These are phyloP conservation scores for Caenorhabditis inopinata DNA, from an alignment of 1,140 invertebrate species.

Conservation along the genomic window DNA sequence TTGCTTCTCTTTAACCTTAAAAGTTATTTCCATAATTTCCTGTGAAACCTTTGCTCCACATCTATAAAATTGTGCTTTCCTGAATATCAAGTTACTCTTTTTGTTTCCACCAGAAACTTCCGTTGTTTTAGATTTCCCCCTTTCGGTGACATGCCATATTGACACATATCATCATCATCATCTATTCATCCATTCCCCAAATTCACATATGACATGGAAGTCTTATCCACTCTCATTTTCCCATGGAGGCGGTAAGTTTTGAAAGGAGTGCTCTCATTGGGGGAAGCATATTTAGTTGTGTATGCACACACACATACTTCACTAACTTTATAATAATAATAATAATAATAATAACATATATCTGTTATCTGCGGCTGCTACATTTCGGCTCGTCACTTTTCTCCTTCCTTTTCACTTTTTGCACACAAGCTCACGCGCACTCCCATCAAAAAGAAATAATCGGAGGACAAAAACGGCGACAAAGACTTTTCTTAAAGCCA, in stretches of 20 bases:
- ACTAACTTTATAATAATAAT: too few relatives aligned
- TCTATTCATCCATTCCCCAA: background rate
- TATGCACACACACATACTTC: too few relatives aligned
- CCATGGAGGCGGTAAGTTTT: slow-evolving; percentile 26
- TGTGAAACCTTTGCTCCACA: background rate
- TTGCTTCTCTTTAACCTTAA: too few relatives aligned
- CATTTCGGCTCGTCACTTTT: slow-evolving; percentile 23
- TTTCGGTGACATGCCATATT: slow-evolving; percentile 21
- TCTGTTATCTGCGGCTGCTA: background rate
- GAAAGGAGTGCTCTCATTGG: background rate
- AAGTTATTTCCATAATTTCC: background rate
- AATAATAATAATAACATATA: background rate
- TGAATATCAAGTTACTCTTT: background rate
- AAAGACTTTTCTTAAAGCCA: slow-evolving; percentile 33
- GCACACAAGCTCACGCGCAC: background rate
- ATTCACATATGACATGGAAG: slow-evolving; percentile 12
- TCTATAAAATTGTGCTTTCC: background rate
- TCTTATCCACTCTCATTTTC: slow-evolving; percentile 27
- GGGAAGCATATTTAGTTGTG: too few relatives aligned
- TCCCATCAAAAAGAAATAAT: slow-evolving; percentile 29
- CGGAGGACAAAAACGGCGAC: slow-evolving; percentile 11
- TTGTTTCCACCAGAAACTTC: background rate
- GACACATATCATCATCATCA: slow-evolving; percentile 20
- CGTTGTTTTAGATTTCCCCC: slow-evolving; percentile 24
- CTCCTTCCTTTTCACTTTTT: background rate